Base-by-base conservation (phyloP, 2,888 invertebrate genomes). In the Prenolepis imparis region DNA sequence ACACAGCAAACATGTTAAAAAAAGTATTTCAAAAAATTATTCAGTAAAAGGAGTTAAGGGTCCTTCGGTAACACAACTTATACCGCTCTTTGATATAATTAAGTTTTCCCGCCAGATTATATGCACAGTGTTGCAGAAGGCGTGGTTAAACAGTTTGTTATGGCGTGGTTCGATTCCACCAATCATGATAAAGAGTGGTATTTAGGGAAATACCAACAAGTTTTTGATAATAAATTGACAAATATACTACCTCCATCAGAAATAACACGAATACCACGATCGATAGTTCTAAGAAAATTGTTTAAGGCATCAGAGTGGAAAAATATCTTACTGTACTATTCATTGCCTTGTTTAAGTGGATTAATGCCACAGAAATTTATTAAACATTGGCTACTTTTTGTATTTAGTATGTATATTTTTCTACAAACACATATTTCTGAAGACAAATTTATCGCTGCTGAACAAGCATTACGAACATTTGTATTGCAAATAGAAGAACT, bases 101-200 rank as follows among this genome's bases (percentile, higher is more conserved):
- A 32, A 5, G 12, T 28, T n/a, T 68, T 68, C 32, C 52, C 68
- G 5, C 52, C 68, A 0, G 52, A 68, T 9, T 68, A 68, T n/a
- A 4, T 68, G 1, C 68, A 68, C 4, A 68, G 48, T 32, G 1
- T 68, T 18, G 52, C 48, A 32, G 68, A 68, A 68, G 68, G 52
- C 2, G 68, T 2, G 4, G n/a, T 68, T 24, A 68, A 52, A 68
- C 52, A 68, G 28, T 52, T 68, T n/a, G 11, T 68, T 1, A 68
- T 52, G n/a, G 68, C 68, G 32, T 52, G 52, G 52, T 52, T 32
- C 44, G 52, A 68, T 12, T n/a, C 32, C 1, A 68, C n/a, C 4
- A 68, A 68, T 68, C 28, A n/a, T 6, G 12, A 68, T 0, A n/a
- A 68, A 3, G 5, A 3, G 24, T 68, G 68, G 32, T 68, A 18